Conservation (phyloP, 64 coral and sea anemone genomes). For the Acropora tenuis region DNA sequence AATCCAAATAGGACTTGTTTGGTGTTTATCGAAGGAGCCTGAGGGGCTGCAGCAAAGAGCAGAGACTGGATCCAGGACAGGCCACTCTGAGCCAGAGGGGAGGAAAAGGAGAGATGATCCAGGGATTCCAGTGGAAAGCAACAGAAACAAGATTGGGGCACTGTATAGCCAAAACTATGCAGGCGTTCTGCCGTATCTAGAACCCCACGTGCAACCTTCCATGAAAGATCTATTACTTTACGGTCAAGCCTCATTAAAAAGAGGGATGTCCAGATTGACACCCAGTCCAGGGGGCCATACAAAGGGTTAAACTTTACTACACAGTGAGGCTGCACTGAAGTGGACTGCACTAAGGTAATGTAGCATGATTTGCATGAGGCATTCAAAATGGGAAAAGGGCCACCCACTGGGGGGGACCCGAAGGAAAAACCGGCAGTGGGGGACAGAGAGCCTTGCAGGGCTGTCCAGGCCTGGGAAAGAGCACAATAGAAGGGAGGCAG, state of each 20-base stretch:
- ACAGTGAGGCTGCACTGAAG: too few relatives aligned
- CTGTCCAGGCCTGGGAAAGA: not conserved
- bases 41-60: not conserved
- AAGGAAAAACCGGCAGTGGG: not conserved
- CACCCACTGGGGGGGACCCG: too few relatives aligned
- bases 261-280: not conserved
- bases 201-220: not conserved
- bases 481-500: not conserved
- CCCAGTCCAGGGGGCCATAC: not conserved
- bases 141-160: not conserved
- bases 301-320: not conserved
- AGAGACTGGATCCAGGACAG: not conserved
- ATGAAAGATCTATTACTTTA: not conserved
- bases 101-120: not conserved
- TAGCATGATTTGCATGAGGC: too few relatives aligned
- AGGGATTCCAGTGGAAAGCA: not conserved
- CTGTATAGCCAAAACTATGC: not conserved
- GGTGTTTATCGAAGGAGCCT: not conserved
- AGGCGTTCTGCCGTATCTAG: not conserved
- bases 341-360: too few relatives aligned
- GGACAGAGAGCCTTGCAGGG: not conserved
- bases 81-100: not conserved
- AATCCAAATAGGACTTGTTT: not conserved
- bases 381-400: too few relatives aligned
- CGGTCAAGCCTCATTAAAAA: not conserved